These are phyloP conservation scores for Chelonus insularis DNA, from an alignment of 1,140 invertebrate genomes.

Conservation along the genomic window DNA sequence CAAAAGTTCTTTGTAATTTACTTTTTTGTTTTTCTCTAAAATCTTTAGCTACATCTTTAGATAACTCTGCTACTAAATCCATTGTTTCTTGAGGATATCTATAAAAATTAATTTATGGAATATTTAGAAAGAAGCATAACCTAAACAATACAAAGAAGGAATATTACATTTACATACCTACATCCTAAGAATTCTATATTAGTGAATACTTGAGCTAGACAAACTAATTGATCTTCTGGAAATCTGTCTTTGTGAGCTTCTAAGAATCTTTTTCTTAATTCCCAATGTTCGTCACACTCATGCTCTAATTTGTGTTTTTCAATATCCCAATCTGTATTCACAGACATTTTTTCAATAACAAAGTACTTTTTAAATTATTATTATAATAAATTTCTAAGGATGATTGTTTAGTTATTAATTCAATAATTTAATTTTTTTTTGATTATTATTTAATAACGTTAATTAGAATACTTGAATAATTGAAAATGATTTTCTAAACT, in stretches of 20 bases:
- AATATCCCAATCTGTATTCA: slow-evolving; percentile 64
- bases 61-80: slow-evolving; percentile 72
- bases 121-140: not conserved
- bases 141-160: not conserved
- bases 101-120: slow-evolving; percentile 11
- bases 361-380: no score
- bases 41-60: slow-evolving; percentile 70
- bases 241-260: slow-evolving; percentile 71
- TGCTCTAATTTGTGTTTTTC: slow-evolving; percentile 70
- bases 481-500: no score
- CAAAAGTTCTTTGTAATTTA: slow-evolving; percentile 75
- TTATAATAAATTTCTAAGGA: no score
- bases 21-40: slow-evolving; percentile 69
- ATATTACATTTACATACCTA: slow-evolving; percentile 59
- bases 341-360: no score
- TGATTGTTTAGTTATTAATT: no score
- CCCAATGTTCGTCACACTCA: slow-evolving; percentile 84
- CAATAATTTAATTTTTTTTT: no score
- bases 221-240: slow-evolving; percentile 74
- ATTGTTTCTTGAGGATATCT: slow-evolving; percentile 82
- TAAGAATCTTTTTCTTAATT: slow-evolving; percentile 75
- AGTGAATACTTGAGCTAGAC: slow-evolving; percentile 79
- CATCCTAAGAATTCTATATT: slow-evolving; percentile 85
- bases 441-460: no score
- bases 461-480: no score